Evolutionary conservation across 2,888 invertebrate genomes (phyloP).

Genomic region (Hirtodrosophila cameraria): DNA sequence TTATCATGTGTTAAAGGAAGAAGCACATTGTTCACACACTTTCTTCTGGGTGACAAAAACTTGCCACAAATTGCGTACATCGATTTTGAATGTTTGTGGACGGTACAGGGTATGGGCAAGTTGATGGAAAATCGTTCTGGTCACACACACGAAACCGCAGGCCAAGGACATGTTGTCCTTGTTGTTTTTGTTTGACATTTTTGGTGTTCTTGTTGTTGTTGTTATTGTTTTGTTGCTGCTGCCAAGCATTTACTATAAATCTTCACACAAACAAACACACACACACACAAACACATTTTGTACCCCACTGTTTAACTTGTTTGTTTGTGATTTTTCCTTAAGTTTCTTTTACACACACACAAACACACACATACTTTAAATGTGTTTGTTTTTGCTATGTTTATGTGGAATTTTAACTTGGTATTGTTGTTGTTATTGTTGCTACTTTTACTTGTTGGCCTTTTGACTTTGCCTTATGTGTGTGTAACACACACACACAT

Average conservation of each 20-base stretch:
- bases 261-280: slow-evolving; percentile 4
- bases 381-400: slow-evolving; percentile 35
- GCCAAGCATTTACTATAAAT: slow-evolving; percentile 33
- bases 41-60: background rate
- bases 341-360: slow-evolving; percentile 19
- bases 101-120: slow-evolving; percentile 1
- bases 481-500: slow-evolving; percentile 9
- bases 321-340: slow-evolving; percentile 42
- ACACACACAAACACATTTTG: slow-evolving; percentile 6
- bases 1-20: background rate
- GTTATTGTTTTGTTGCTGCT: slow-evolving; percentile 29
- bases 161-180: slow-evolving; percentile 34
- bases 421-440: slow-evolving; percentile 34
- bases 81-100: background rate
- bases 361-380: slow-evolving; percentile 26
- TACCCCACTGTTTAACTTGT: slow-evolving; percentile 28
- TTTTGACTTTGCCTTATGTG: slow-evolving; percentile 28
- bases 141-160: slow-evolving; percentile 17
- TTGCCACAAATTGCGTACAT: background rate
- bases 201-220: slow-evolving; percentile 25
- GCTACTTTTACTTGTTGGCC: slow-evolving; percentile 42
- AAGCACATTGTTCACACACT: background rate
- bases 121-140: slow-evolving; percentile 10
- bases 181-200: slow-evolving; percentile 33
- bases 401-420: slow-evolving; percentile 41